Evolutionary conservation across 2,888 invertebrate genomes (phyloP).

Genomic region (Leucophenga montana): DNA sequence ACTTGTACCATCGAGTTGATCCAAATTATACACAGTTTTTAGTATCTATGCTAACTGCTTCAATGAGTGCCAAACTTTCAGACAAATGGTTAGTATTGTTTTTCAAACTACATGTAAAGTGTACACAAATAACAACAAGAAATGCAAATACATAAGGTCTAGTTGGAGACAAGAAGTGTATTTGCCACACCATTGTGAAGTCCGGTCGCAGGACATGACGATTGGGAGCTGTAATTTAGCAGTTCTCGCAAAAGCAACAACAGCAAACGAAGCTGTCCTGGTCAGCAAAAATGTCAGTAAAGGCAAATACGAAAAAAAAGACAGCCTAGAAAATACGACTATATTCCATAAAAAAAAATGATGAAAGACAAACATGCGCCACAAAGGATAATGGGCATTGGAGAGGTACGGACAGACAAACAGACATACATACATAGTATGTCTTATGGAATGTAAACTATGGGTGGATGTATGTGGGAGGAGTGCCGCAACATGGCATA

Average conservation of each 20-base stretch:
- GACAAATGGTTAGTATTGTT: background rate
- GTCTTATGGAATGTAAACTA: background rate
- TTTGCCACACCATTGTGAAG: background rate
- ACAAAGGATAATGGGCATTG: slow-evolving; percentile 58
- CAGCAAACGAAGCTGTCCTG: slow-evolving; percentile 39
- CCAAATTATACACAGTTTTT: too few species aligned
- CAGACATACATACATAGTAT: slow-evolving; percentile 1
- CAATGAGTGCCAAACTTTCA: background rate
- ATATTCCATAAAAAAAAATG: slow-evolving; percentile 59
- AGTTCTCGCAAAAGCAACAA: slow-evolving; percentile 26
- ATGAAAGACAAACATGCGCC: slow-evolving; percentile 70
- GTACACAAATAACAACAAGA: too few species aligned
- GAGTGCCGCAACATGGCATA: slow-evolving; percentile 40
- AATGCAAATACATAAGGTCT: background rate
- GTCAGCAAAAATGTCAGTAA: slow-evolving; percentile 58
- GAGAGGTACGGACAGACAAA: slow-evolving; percentile 11
- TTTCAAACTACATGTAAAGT: too few species aligned
- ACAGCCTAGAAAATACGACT: slow-evolving; percentile 53
- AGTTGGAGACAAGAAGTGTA: slow-evolving; percentile 2
- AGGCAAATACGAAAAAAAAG: slow-evolving; percentile 36
- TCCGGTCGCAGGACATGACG: slow-evolving; percentile 15
- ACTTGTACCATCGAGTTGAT: too few species aligned
- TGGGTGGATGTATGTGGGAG: background rate
- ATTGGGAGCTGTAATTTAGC: slow-evolving; percentile 14
- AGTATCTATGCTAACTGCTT: too few species aligned